Evolutionary conservation across 2,113 vertebrate species (phyloP).

Genomic region (Nettapus auritus): DNA sequence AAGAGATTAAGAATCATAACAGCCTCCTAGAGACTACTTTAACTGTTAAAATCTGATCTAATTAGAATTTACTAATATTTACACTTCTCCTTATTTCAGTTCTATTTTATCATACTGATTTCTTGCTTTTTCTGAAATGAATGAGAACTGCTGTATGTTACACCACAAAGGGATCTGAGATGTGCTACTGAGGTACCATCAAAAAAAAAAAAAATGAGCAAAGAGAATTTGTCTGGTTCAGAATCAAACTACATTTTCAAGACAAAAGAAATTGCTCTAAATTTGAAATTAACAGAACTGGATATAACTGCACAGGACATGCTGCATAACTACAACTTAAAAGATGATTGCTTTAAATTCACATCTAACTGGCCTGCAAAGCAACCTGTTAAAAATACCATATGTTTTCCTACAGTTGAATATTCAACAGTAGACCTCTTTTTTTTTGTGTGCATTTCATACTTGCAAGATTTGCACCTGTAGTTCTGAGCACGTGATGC

Average conservation of each 20-base stretch:
- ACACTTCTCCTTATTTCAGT: neutral
- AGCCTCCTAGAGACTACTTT: neutral
- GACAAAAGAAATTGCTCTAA: slow-evolving; percentile 69
- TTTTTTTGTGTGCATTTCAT: slow-evolving; percentile 72
- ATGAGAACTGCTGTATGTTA: neutral
- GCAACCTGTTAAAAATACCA: slow-evolving; percentile 70
- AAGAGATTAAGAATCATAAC: neutral
- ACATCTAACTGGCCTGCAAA: slow-evolving; percentile 71
- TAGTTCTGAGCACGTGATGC: slow-evolving; percentile 50
- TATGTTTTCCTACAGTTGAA: slow-evolving; percentile 67
- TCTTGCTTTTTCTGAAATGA: neutral
- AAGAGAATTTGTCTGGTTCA: slow-evolving; percentile 41
- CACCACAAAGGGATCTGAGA: slow-evolving; percentile 6
- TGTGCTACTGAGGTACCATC: neutral
- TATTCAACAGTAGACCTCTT: slow-evolving; percentile 74
- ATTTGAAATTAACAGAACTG: slow-evolving; percentile 64
- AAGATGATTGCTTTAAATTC: slow-evolving; percentile 74
- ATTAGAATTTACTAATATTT: neutral
- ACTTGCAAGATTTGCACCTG: slow-evolving; percentile 70
- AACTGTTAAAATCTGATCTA: neutral
- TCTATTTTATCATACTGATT: neutral
- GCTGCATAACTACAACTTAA: slow-evolving; percentile 57
- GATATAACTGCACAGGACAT: slow-evolving; percentile 64
- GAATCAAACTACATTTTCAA: slow-evolving; percentile 64
- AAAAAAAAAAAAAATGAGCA: slow-evolving; percentile 15